Base-by-base conservation (phyloP, 2,888 invertebrate species). In the Noctua janthina region DNA sequence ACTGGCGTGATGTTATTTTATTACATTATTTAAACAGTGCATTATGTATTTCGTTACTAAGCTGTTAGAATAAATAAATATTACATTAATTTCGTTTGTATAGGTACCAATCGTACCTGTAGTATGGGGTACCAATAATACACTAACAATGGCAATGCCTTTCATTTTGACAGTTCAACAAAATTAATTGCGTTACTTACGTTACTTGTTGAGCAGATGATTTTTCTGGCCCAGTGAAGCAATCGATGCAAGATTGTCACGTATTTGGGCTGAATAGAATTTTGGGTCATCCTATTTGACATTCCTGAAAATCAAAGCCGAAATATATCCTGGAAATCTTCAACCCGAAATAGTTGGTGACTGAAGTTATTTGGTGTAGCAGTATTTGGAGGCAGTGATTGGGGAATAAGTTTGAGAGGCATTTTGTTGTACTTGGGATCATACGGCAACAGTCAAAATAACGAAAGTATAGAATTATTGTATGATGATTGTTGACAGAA, bases 291-390 rank as follows among this genome's bases (percentile, higher is more conserved):
- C 13, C 13, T 29, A 81, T 69, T 15, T 49, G 39, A 79, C 59
- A 81, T 81, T 69, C 78, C 29, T 5, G 1, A 51, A 80, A 79
- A 79, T 23, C 81, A 62, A 51, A 62, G 39, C 39, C 17, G 8
- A 10, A 49, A 23, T 49, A 23, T 69, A 20, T 43, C 17, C 49
- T 39, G 39, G 51, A 29, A 39, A 35, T 29, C 29, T 81, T 49
- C 13, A 68, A 43, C 56, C 39, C 17, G 29, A 80, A 67, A 78
- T 78, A 59, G 49, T 78, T 81, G n/a, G 49, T 17, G 29, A 17
- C 8, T 39, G 11, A 2, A 56, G 35, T 79, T 49, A 78, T 78
- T 79, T 23, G 67, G n/a, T 35, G 20, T 8, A 56, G 10, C 20
- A 8, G 13, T 56, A 39, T 49, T 46, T 39, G 15, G 35, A 35